Conservation (phyloP, 2,888 invertebrate genomes). For the Callinectes sapidus region DNA sequence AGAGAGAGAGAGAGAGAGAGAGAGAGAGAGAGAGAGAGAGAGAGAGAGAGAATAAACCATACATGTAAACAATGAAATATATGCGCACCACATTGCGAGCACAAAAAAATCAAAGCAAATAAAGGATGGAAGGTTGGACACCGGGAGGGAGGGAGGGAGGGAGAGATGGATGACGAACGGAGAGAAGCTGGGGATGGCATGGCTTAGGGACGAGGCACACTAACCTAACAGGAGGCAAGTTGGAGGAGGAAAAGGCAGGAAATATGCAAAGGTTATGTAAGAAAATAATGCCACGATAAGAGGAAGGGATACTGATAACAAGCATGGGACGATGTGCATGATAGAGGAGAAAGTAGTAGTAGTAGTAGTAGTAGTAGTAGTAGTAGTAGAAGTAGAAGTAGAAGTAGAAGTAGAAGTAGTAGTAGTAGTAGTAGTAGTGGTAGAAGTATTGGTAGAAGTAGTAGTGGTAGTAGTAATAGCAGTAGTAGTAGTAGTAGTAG, state of each 20-base stretch:
- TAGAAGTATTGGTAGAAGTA: not conserved
- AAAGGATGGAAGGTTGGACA: not conserved
- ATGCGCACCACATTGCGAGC: not conserved
- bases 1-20: slow-evolving; percentile 2
- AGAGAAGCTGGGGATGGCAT: not conserved
- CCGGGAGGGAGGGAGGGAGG: not conserved
- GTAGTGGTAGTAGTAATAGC: too few species aligned
- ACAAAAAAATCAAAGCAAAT: not conserved
- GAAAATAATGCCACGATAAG: too few species aligned
- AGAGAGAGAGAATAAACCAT: not conserved
- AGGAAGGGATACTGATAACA: not conserved
- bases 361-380: not conserved
- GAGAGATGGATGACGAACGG: not conserved
- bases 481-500: too few species aligned
- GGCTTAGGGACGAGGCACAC: not conserved
- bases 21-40: not conserved
- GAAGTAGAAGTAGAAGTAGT: not conserved
- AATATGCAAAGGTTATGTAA: not conserved
- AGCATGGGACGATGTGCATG: not conserved
- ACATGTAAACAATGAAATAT: not conserved
- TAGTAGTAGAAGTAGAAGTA: not conserved
- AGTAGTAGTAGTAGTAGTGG: not conserved
- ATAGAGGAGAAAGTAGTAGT: not conserved
- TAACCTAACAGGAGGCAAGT: not conserved
- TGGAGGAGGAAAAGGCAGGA: not conserved